These are phyloP conservation scores for Sanderia malayensis DNA, from an alignment of 30 jellyfish, hydroid and myxozoan species.

Conservation along the genomic window DNA sequence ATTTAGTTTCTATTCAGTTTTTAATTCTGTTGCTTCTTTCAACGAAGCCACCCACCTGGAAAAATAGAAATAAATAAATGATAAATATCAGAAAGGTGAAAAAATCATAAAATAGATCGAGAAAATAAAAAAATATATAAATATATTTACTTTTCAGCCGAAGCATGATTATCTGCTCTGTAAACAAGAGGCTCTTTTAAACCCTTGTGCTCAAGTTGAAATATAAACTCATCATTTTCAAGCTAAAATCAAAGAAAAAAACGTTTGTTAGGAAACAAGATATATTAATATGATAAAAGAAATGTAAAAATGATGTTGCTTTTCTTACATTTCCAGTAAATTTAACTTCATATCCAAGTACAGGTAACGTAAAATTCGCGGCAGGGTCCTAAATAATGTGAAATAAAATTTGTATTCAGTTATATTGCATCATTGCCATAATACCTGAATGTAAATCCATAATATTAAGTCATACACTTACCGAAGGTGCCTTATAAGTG, in stretches of 20 bases:
- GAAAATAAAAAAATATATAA: not conserved
- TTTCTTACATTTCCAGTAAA: conserved; percentile 73
- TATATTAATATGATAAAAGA: not conserved
- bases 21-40: conserved; percentile 6
- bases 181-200: conserved; percentile 64
- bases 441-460: too few relatives aligned
- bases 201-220: conserved; percentile 68
- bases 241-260: conserved; percentile 24
- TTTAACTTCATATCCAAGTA: conserved; percentile 80
- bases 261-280: not conserved
- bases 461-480: not conserved
- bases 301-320: too few relatives aligned
- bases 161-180: conserved; percentile 44
- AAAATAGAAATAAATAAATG: not conserved
- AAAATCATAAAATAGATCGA: too few relatives aligned
- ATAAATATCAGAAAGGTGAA: not conserved
- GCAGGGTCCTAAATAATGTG: conserved; percentile 81
- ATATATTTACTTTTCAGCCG: conserved; percentile 62
- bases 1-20: not conserved
- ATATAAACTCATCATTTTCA: conserved; percentile 68
- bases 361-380: conserved; percentile 83
- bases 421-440: too few relatives aligned
- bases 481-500: conserved; percentile 92
- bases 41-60: conserved; percentile 13
- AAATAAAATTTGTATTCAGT: not conserved